A percentile compares a stretch with the other conserved stretches of the same genome.
Evolutionary conservation across 2,888 invertebrate species (phyloP).

Genomic region (Eupithecia inturbata): DNA sequence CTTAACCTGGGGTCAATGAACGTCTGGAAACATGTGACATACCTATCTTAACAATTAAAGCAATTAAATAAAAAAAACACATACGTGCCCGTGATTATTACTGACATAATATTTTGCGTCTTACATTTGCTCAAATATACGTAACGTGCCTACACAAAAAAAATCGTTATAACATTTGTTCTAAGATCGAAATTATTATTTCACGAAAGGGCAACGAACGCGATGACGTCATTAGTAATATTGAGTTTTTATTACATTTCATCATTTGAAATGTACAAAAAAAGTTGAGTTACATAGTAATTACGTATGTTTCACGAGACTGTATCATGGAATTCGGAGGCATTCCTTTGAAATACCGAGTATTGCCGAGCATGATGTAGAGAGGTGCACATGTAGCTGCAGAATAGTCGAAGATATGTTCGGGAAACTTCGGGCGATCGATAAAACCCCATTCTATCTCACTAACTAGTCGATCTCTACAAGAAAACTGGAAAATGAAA

Average conservation of each 20-base stretch:
- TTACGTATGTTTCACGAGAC: conserved; percentile 2
- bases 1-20: conserved; percentile 28
- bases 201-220: conserved; percentile 13
- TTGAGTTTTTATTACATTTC: conserved; percentile 8
- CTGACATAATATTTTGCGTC: conserved; percentile 1
- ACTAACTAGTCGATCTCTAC: conserved; percentile 29
- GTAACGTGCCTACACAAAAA: conserved; percentile 2
- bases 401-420: conserved; percentile 19
- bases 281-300: not conserved
- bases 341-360: not conserved
- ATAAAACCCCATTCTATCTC: conserved; percentile 29
- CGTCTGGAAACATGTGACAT: conserved; percentile 29
- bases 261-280: conserved; percentile 6
- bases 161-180: not conserved
- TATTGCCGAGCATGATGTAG: not conserved
- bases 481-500: conserved; percentile 29
- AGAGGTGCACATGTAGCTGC: conserved; percentile 25
- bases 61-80: conserved; percentile 1
- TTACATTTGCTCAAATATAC: conserved; percentile 3
- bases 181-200: conserved; percentile 13
- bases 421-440: conserved; percentile 33
- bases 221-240: conserved; percentile 3
- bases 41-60: conserved; percentile 20
- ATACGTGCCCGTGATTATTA: not conserved
- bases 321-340: not conserved